These are phyloP conservation scores for Netelia fuscicornis DNA, from an alignment of 2,888 invertebrate genomes.

Conservation along the genomic window DNA sequence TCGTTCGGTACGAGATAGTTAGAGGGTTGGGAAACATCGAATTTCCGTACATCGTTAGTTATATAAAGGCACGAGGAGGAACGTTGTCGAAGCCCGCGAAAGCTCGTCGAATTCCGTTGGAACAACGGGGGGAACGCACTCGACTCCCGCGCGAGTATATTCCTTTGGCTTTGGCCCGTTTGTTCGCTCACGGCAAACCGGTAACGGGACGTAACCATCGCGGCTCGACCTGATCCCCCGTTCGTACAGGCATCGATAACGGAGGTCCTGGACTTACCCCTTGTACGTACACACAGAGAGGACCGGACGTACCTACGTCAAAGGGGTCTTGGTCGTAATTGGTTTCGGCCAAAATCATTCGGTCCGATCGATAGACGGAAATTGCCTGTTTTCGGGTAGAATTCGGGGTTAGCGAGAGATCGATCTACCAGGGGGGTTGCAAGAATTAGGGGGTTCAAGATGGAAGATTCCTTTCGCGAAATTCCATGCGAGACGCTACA, in stretches of 20 bases:
- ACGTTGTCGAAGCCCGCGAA: conserved; percentile 21
- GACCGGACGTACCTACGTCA: conserved; percentile 52
- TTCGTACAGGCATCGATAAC: neutral
- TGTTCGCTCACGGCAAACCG: conserved; percentile 30
- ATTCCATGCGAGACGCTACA: too few relatives aligned
- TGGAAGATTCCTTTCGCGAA: neutral
- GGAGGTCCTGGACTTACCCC: neutral
- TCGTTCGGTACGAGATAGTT: too few relatives aligned
- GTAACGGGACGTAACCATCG: neutral
- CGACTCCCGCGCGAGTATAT: conserved; percentile 38
- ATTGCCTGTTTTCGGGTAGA: conserved; percentile 61
- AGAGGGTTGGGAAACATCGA: neutral
- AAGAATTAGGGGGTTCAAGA: neutral
- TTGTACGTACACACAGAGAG: conserved; percentile 42
- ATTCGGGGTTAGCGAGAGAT: conserved; percentile 40
- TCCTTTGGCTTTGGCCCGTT: conserved; percentile 64
- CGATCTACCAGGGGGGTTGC: neutral
- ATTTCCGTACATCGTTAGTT: neutral
- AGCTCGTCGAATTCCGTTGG: conserved; percentile 56
- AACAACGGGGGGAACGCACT: conserved; percentile 49
- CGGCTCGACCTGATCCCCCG: conserved; percentile 8
- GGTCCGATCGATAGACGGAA: conserved; percentile 66
- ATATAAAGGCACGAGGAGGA: neutral
- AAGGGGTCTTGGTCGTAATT: conserved; percentile 68
- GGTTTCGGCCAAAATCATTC: conserved; percentile 68